Evolutionary conservation across 2,797 vertebrate species (phyloP), one percentile per base, ranked within the genome.

Genomic region (Xenentodon cancila): DNA sequence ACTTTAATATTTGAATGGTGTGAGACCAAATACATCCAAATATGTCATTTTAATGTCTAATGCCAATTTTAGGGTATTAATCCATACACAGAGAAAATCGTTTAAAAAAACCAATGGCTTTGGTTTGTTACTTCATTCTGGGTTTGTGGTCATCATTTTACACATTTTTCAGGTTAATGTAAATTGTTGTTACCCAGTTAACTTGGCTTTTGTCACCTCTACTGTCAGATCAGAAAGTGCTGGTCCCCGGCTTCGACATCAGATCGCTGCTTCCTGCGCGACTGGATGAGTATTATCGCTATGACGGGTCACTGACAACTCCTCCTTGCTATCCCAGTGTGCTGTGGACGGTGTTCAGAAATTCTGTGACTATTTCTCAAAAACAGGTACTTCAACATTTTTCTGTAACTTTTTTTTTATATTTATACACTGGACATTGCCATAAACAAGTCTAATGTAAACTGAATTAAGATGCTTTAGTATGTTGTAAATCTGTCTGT

Each of bases 241-340:
- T 81, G 69, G 84, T 99, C 2, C 91, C 95, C 0, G 94, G 93
- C 20, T 99, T 99, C 81, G 93, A 97, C 71, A 64, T 99, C 47
- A 90, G 75, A 72, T 82, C 87, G 0, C 92, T 99, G 73, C 91
- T 99, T 65, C 98, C 98, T 1, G 49, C 79, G 9, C 92, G 71
- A 25, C 78, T 96, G 71, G 91, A 95, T 12, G 95, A 98, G 67
- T 99, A 95, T 73, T 99, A 96, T 62, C 96, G 95, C 59, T 99
- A 99, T 0, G 90, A 94, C 13, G 98, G 98, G 4, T 99, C 97
- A 20, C 90, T 99, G 85, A 99, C 97, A 0, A 97, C 97, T 1
- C 98, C 97, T 12, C 98, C 98, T 0, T 99, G 98, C 84, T 95
- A 95, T 78, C 96, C 96, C 0, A 97, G 95, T 0, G 97, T 99